These are phyloP conservation scores for Onychomys torridus DNA, from an alignment of 2,797 vertebrate genomes.

Conservation along the genomic window DNA sequence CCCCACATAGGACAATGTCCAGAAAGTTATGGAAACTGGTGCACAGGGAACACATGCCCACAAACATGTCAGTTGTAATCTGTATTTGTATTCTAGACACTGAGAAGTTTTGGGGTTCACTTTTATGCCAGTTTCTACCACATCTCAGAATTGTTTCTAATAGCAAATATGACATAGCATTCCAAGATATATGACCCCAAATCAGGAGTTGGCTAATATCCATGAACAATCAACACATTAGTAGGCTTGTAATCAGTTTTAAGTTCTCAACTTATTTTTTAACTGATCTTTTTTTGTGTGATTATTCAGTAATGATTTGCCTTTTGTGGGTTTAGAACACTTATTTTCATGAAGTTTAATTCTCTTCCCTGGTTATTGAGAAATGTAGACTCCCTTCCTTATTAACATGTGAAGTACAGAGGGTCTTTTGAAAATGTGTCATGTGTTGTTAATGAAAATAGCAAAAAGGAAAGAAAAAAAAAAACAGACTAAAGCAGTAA, in stretches of 20 bases:
- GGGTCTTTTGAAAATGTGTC: constrained; percentile 7
- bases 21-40: neutral
- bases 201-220: neutral
- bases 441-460: constrained; percentile 32
- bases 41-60: neutral
- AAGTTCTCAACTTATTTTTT: neutral
- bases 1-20: neutral
- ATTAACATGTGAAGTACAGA: constrained; percentile 37
- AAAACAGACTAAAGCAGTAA: neutral
- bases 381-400: neutral
- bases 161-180: neutral
- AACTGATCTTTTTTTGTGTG: neutral
- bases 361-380: constrained; percentile 36
- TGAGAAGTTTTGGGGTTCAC: neutral
- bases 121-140: neutral
- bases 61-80: neutral
- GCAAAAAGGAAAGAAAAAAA: neutral
- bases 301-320: neutral
- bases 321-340: neutral
- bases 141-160: constrained; percentile 60
- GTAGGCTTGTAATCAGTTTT: constrained; percentile 26
- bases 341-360: constrained; percentile 62
- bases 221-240: neutral
- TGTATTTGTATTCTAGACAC: constrained; percentile 27
- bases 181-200: neutral